These are phyloP conservation scores for Mythimna albipuncta DNA, from an alignment of 2,888 invertebrate genomes.

Conservation along the genomic window DNA sequence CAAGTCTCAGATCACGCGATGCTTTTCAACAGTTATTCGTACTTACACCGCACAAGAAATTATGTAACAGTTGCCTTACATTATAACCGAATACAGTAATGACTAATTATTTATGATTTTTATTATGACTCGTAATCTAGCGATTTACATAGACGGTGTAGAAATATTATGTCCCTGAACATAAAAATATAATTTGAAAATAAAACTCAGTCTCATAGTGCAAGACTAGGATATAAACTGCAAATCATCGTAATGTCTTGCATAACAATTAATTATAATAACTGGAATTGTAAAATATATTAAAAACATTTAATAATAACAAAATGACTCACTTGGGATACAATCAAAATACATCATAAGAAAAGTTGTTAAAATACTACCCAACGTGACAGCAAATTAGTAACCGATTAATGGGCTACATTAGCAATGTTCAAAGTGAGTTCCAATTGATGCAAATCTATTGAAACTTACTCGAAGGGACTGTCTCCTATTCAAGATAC, in stretches of 20 bases:
- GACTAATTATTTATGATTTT: conserved; percentile 59
- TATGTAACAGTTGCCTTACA: conserved; percentile 52
- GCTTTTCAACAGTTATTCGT: conserved; percentile 27
- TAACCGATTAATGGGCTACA: not conserved
- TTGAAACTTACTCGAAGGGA: not conserved
- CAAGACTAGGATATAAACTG: conserved; percentile 52
- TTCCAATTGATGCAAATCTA: too few species aligned
- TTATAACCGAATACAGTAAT: conserved; percentile 58
- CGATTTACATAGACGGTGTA: conserved; percentile 60
- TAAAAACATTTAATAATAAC: conserved; percentile 43
- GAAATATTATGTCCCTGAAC: conserved; percentile 63
- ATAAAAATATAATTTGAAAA: conserved; percentile 49
- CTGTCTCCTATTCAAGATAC: not conserved
- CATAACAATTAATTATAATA: conserved; percentile 36
- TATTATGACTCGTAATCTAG: conserved; percentile 56
- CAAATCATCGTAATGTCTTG: conserved; percentile 23
- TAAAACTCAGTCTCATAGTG: conserved; percentile 61
- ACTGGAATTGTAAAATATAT: conserved; percentile 39
- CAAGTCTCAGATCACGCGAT: not conserved
- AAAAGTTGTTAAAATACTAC: conserved; percentile 2
- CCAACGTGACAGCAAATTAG: not conserved
- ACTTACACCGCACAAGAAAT: conserved; percentile 23
- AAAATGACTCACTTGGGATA: conserved; percentile 25
- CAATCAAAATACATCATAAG: conserved; percentile 13
- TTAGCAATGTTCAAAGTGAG: not conserved